Base-by-base conservation (phyloP, 2,888 invertebrate species). In the Eulithis prunata region DNA sequence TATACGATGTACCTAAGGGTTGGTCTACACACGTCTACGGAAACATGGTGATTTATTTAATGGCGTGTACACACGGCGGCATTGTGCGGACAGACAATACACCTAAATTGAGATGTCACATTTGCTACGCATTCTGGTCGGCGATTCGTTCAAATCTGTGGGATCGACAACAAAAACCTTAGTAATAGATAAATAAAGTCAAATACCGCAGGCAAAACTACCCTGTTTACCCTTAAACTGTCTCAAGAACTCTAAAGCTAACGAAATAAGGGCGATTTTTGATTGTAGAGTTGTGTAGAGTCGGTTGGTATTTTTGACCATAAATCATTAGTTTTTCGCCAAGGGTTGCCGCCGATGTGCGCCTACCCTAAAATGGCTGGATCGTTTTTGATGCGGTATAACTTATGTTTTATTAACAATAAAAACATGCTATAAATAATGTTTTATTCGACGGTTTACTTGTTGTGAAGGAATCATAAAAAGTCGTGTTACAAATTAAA, bases 71-170 rank as follows among this genome's bases (percentile, higher is more conserved):
- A 75, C 76, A 75, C 78, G 79, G 76, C 58, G 68, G 70, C 69
- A 60, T 71, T 71, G 71, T 72, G 64, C 67, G 63, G 60, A 68
- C 79, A 79, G 82, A 91, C 91, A 91, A 91, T 91, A 76, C 78
- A 69, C 69, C 78, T 83, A 91, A 91, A 91, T 91, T 91, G 91
- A 90, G 88, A 88, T 81, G 85, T 90, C 84, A 77, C 83, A 86
- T 89, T 89, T 82, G 87, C 78, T 78, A 89, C 86, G 88, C 88
- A 84, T 83, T 80, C 83, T 68, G 73, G 67, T 67, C 70, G 69
- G 80, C 76, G 76, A 66, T 60, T 76, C 68, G 74, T 73, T 71
- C 78, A 79, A 78, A 73, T 77, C 82, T 81, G 79, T 83, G 79
- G 80, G 81, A 84, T 78, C 81, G 76, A 76, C 78, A 72, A 84